These are phyloP conservation scores for Formica exsecta DNA, from an alignment of 1,140 invertebrate species.

Conservation along the genomic window DNA sequence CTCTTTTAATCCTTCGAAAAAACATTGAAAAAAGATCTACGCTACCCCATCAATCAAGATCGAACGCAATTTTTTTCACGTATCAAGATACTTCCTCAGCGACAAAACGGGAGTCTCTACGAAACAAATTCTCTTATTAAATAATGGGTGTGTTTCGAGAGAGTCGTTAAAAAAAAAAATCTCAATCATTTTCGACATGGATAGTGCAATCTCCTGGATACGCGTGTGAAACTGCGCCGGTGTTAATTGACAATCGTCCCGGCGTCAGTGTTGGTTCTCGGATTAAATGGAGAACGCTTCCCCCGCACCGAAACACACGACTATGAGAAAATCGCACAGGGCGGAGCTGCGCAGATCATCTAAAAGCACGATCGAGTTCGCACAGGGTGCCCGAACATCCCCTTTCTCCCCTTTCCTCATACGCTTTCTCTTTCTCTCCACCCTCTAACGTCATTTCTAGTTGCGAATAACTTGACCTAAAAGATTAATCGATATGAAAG, in stretches of 20 bases:
- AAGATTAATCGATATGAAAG: no score
- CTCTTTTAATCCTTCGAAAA: constrained; percentile 26
- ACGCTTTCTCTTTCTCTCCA: neutral
- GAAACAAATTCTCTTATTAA: neutral
- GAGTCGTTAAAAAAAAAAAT: neutral
- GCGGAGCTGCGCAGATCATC: neutral
- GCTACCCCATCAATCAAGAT: neutral
- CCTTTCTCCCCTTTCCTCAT: neutral
- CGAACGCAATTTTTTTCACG: neutral
- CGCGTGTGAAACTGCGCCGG: neutral
- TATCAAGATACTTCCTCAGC: neutral
- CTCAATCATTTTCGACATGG: neutral
- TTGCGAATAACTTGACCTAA: no score
- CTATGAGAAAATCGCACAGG: neutral
- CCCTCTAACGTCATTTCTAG: no score
- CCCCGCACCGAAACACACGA: neutral
- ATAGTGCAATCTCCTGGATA: neutral
- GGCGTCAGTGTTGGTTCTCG: neutral
- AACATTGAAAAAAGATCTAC: constrained; percentile 20
- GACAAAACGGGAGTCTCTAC: neutral
- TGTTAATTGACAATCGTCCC: neutral
- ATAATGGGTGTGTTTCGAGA: neutral
- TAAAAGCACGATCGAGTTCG: constrained; percentile 2
- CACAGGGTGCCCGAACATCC: neutral
- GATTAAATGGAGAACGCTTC: neutral